Conservation (phyloP, 2,797 vertebrate genomes). For the Alectoris magna region DNA sequence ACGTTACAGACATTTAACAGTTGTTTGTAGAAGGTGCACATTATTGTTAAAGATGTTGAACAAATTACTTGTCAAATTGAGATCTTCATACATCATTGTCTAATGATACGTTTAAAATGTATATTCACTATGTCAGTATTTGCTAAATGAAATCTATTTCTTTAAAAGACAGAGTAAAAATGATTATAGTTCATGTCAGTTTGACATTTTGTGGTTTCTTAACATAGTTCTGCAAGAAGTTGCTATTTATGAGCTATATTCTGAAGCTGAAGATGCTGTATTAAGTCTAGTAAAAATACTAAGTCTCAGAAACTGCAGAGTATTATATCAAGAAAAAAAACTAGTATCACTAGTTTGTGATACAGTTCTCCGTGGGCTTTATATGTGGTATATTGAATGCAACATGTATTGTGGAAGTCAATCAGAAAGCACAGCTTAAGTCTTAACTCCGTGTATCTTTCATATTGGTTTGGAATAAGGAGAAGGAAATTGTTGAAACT, state of each 20-base stretch:
- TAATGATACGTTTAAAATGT: background rate
- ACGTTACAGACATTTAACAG: background rate
- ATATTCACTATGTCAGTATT: conserved; percentile 2
- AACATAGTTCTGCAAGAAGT: conserved; percentile 39
- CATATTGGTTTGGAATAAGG: background rate
- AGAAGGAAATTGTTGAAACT: background rate
- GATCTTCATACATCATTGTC: background rate
- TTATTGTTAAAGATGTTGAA: background rate
- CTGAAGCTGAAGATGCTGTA: conserved; percentile 21
- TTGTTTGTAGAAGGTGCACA: background rate
- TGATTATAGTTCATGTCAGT: background rate
- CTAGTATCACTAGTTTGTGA: background rate
- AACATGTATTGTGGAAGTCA: background rate
- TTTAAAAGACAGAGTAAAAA: conserved; percentile 23
- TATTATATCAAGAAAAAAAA: background rate
- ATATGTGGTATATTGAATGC: background rate
- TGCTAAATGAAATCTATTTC: background rate
- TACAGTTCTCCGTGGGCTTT: background rate
- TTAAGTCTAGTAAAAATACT: conserved; percentile 22
- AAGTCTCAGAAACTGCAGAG: background rate
- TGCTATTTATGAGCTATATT: conserved; percentile 36
- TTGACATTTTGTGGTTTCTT: conserved; percentile 39
- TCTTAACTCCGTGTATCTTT: background rate
- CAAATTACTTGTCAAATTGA: background rate
- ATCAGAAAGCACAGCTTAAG: background rate